These are phyloP conservation scores for Amphiprion percula DNA, from an alignment of 2,113 vertebrate genomes.

Conservation along the genomic window DNA sequence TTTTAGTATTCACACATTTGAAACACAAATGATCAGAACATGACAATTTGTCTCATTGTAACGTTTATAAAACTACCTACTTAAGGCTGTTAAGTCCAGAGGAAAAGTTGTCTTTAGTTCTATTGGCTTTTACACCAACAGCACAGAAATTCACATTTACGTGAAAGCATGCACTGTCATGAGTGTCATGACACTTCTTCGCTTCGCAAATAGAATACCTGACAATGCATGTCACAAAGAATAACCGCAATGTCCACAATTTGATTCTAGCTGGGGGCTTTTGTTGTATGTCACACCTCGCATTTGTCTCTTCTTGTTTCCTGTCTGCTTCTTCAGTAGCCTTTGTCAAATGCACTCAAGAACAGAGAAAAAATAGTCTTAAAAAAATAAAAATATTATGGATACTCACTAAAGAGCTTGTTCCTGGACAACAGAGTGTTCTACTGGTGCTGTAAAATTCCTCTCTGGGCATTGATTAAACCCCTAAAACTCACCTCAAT, in stretches of 20 bases:
- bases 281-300: neutral
- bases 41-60: neutral
- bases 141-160: too few relatives aligned
- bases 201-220: neutral
- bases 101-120: neutral
- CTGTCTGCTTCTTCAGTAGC: neutral
- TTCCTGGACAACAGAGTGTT: neutral
- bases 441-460: neutral
- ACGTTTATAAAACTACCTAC: neutral
- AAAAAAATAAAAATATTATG: neutral
- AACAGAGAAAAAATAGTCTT: neutral
- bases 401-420: neutral
- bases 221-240: neutral
- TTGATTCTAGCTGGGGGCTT: neutral
- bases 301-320: neutral
- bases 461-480: too few relatives aligned
- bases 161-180: neutral
- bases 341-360: neutral
- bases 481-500: too few relatives aligned
- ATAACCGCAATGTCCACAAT: neutral
- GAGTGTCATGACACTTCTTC: neutral
- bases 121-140: too few relatives aligned
- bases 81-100: neutral
- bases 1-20: neutral
- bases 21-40: too few relatives aligned